Percentiles rank a stretch among this genome's conserved stretches.
Evolutionary conservation across 2,797 vertebrate species (phyloP).

Genomic region (Notoglanidium macrostoma): DNA sequence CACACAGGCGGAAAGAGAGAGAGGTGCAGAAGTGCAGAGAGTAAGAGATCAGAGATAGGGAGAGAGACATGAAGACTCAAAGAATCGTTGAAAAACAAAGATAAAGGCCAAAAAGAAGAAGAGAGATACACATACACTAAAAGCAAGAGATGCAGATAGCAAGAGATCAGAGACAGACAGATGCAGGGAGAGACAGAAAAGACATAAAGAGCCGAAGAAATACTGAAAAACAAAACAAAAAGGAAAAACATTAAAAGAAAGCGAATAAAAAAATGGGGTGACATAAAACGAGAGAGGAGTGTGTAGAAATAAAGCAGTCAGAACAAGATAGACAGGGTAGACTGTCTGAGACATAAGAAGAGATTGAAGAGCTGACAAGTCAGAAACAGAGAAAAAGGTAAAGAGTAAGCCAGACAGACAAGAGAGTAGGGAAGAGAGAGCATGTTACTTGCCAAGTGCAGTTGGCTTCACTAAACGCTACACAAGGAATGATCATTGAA

Average conservation of each 20-base stretch:
- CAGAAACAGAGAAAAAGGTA: conserved; percentile 1
- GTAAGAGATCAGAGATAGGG: background rate
- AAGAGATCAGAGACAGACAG: background rate
- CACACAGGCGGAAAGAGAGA: background rate
- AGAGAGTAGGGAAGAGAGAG: background rate
- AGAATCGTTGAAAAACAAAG: background rate
- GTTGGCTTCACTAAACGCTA: conserved; percentile 18
- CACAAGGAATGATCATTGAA: conserved; percentile 12
- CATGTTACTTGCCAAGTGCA: conserved; percentile 7
- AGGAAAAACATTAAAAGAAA: background rate
- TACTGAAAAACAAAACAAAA: background rate
- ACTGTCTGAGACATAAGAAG: background rate
- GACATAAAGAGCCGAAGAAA: background rate
- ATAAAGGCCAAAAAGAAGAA: background rate
- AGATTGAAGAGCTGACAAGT: conserved; percentile 15
- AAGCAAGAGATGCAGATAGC: background rate
- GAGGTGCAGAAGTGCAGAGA: background rate
- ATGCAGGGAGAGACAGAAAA: background rate
- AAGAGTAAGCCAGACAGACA: conserved; percentile 4
- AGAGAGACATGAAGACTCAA: background rate
- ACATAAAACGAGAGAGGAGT: background rate
- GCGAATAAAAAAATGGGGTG: background rate
- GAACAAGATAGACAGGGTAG: background rate
- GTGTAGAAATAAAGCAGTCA: background rate
- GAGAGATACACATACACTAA: background rate